Percentiles rank a stretch among this genome's conserved stretches.
phyloP scores from a whole-genome alignment of 2,888 invertebrate species.

The Chromoteleia sp. region DNA sequence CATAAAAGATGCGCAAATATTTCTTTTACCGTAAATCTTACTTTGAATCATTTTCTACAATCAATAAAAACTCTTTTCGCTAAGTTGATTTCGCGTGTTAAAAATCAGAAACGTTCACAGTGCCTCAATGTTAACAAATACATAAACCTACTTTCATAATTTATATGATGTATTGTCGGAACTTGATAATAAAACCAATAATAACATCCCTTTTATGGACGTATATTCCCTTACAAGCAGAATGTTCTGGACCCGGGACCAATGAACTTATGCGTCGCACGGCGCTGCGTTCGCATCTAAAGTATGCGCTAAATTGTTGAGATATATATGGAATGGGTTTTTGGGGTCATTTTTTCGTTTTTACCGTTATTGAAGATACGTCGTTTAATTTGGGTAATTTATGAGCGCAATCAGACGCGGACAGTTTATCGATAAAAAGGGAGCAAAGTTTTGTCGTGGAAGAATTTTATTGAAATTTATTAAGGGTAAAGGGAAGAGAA shows the following conservation, averaged over 20 bases:
- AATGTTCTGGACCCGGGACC: conserved; percentile 22
- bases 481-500: conserved; percentile 13
- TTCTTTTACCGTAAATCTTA: too few relatives aligned
- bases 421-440: conserved; percentile 57
- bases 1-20: too few relatives aligned
- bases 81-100: too few relatives aligned
- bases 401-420: conserved; percentile 56
- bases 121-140: too few relatives aligned
- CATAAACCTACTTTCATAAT: conserved; percentile 3
- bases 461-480: conserved; percentile 58
- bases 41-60: too few relatives aligned
- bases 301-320: conserved; percentile 44
- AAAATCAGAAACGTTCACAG: too few relatives aligned
- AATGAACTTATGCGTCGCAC: conserved; percentile 35
- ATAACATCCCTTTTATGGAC: conserved; percentile 35
- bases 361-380: conserved; percentile 43
- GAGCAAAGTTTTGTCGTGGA: conserved; percentile 31
- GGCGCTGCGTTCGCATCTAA: conserved; percentile 18
- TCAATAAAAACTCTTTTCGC: too few relatives aligned
- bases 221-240: conserved; percentile 21
- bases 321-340: conserved; percentile 37
- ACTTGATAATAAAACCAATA: conserved; percentile 23
- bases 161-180: not conserved
- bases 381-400: conserved; percentile 60
- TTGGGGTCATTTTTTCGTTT: conserved; percentile 49